phyloP scores from a whole-genome alignment of 2,113 vertebrate genomes.

The Colius striatus region DNA sequence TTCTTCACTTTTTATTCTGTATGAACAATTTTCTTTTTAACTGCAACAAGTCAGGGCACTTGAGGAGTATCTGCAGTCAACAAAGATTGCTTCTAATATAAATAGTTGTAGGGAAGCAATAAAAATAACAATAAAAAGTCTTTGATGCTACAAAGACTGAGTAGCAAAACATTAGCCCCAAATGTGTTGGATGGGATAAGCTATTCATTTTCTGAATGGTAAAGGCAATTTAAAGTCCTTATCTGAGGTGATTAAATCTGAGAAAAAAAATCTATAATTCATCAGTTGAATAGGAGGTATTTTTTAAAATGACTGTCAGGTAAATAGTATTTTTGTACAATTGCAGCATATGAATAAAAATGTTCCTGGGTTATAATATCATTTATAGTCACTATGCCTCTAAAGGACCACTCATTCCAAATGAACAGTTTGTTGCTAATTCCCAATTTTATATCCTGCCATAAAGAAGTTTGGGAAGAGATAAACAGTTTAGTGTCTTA shows the following conservation, averaged over 20 bases:
- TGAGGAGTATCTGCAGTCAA: neutral
- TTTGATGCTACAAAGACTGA: neutral
- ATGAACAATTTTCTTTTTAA: neutral
- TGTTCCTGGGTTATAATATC: neutral
- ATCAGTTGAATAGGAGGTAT: neutral
- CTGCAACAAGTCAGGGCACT: neutral
- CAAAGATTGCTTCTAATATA: neutral
- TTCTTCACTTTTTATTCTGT: neutral
- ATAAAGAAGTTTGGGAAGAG: neutral
- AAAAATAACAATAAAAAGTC: neutral
- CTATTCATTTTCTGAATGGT: constrained; percentile 25
- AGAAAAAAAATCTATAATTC: constrained; percentile 24
- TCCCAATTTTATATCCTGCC: constrained; percentile 10
- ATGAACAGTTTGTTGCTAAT: neutral
- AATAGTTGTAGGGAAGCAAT: neutral
- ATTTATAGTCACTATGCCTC: constrained; percentile 36
- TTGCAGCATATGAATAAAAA: neutral
- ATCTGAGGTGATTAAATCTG: constrained; percentile 37
- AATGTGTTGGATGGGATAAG: constrained; percentile 24
- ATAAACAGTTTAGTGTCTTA: neutral
- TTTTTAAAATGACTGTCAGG: constrained; percentile 33
- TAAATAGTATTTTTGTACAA: constrained; percentile 12
- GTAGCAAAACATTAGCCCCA: neutral
- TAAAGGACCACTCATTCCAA: constrained; percentile 15
- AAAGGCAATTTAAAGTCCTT: constrained; percentile 21